phyloP scores from a whole-genome alignment of 2,888 invertebrate genomes.

The Myopa testacea region DNA sequence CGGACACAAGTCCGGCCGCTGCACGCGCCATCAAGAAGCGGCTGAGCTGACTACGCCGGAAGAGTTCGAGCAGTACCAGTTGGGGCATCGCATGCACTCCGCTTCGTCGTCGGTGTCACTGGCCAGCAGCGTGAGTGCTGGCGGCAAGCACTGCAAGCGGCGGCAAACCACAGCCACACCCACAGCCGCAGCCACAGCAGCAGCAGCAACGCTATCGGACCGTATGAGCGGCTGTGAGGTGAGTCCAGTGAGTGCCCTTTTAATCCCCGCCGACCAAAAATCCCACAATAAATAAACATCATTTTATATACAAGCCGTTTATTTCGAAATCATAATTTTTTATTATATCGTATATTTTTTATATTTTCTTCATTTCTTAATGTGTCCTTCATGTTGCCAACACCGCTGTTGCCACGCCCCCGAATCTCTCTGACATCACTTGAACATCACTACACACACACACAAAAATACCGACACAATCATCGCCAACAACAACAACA shows the following conservation, averaged over 20 bases:
- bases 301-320: slow-evolving; percentile 6
- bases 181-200: slow-evolving; percentile 37
- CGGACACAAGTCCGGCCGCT: slow-evolving; percentile 46
- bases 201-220: too few relatives aligned
- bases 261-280: neutral
- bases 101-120: slow-evolving; percentile 59
- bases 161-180: slow-evolving; percentile 39
- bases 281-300: neutral
- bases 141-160: slow-evolving; percentile 52
- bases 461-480: slow-evolving; percentile 40
- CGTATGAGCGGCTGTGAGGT: slow-evolving; percentile 52
- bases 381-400: slow-evolving; percentile 5
- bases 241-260: slow-evolving; percentile 44
- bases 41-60: slow-evolving; percentile 59
- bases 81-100: slow-evolving; percentile 55
- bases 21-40: slow-evolving; percentile 55
- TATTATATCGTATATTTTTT: slow-evolving; percentile 24
- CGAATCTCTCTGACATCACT: neutral
- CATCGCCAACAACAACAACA: slow-evolving; percentile 37
- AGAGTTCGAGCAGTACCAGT: slow-evolving; percentile 58
- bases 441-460: slow-evolving; percentile 8
- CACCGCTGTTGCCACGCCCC: neutral
- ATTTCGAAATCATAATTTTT: slow-evolving; percentile 27
- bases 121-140: slow-evolving; percentile 54
- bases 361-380: slow-evolving; percentile 33